These are phyloP conservation scores for Lamellibrachia columna DNA, from an alignment of 2,888 invertebrate species.

Conservation along the genomic window DNA sequence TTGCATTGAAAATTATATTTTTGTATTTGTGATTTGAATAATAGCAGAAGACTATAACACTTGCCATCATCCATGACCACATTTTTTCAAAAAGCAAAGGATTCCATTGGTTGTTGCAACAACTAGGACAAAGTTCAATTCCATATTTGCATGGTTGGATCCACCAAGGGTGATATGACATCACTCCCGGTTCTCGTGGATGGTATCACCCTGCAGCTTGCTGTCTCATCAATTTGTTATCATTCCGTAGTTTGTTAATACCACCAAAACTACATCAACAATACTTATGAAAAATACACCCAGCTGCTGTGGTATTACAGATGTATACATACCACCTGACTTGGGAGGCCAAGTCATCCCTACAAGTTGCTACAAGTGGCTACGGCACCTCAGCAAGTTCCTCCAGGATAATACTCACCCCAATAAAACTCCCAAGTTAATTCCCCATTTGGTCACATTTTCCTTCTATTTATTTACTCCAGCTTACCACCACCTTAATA, in stretches of 20 bases:
- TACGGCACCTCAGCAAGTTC: not conserved
- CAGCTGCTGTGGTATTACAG: not conserved
- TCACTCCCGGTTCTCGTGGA: not conserved
- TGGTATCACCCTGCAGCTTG: no score
- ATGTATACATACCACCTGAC: not conserved
- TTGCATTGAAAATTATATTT: no score
- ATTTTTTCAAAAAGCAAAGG: no score
- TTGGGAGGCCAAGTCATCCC: not conserved
- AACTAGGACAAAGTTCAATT: no score
- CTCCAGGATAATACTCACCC: not conserved
- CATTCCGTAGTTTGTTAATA: not conserved
- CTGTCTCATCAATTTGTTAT: not conserved
- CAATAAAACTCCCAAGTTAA: not conserved
- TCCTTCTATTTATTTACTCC: not conserved
- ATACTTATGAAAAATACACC: not conserved
- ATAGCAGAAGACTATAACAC: no score
- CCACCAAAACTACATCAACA: not conserved
- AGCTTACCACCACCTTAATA: not conserved
- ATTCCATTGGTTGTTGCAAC: no score
- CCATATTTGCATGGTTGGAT: no score
- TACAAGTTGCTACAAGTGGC: not conserved
- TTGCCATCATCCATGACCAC: no score
- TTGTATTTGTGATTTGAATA: no score
- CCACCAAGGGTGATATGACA: not conserved
- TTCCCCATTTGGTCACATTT: not conserved